Base-by-base conservation (phyloP, 2,888 invertebrate species). In the Sphecodes monilicornis region DNA sequence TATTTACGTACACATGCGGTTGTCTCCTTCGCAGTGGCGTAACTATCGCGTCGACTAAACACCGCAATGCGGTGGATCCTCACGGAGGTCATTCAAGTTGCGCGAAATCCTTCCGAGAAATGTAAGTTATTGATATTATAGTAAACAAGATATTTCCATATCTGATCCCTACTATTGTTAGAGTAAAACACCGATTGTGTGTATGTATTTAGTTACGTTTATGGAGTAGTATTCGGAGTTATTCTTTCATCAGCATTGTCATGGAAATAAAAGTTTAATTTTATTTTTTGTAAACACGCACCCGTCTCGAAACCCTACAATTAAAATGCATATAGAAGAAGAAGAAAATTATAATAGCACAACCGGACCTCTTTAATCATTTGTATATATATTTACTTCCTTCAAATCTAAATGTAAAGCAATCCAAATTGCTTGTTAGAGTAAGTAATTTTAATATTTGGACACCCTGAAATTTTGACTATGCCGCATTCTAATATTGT, bases 31-130 rank as follows among this genome's bases (percentile, higher is more conserved):
- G 78, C 85, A 88, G 71, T 87, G 88, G 88, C 90, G 88, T 89
- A 87, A 85, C 85, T 57, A 78, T 76, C 78, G 71, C 72, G 71
- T 60, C 89, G 77, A 82, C 70, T 82, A 68, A 83, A 86, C 84
- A 82, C 88, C 85, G 89, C 90, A 89, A 85, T 89, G 89, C 89
- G 88, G 89, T 83, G 85, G 72, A 86, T 80, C 80, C 83, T 90
- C 69, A 72, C 77, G 82, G 80, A 57, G 75, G 54, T 85, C 80
- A 54, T 86, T 74, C 54, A 39, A 76, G 64, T 72, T 80, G 72
- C 78, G 68, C 78, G 74, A 69, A 68, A 50, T 74, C 36, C 70
- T 74, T 73, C 70, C 16, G 11, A 75, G 41, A 78, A 80, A 80
- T 32, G 60, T 76, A 69, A 85, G 68, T 80, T 76, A 41, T 68